Evolutionary conservation across 2,113 vertebrate species (phyloP).

Genomic region (Piprites chloris): DNA sequence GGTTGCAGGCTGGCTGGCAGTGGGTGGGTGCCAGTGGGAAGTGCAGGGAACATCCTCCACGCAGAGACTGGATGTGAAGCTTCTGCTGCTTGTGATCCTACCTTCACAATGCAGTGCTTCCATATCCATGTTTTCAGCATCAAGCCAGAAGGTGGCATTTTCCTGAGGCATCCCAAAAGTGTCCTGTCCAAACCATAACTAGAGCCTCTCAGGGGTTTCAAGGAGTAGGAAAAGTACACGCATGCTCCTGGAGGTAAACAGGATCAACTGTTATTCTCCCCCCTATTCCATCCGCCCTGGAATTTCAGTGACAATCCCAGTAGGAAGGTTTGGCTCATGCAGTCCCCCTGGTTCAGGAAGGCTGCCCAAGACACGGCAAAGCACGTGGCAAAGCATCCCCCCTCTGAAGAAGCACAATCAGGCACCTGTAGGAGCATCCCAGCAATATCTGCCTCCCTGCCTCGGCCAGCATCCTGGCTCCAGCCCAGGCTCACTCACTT

Average conservation of each 20-base stretch:
- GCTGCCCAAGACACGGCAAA: background rate
- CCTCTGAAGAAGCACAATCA: background rate
- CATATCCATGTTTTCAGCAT: background rate
- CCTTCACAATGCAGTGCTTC: background rate
- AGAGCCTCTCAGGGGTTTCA: background rate
- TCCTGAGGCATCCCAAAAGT: background rate
- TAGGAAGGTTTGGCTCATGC: background rate
- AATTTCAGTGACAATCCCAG: background rate
- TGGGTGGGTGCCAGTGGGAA: background rate
- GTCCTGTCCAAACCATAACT: background rate
- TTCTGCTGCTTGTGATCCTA: background rate
- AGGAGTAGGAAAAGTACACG: background rate
- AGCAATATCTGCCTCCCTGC: background rate
- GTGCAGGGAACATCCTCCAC: background rate
- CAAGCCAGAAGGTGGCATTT: background rate
- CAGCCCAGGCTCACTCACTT: background rate
- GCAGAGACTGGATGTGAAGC: fast-evolving
- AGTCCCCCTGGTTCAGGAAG: background rate
- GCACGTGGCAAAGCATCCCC: fast-evolving
- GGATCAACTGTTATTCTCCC: background rate
- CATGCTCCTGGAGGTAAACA: background rate
- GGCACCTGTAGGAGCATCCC: background rate
- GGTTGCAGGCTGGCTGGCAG: background rate
- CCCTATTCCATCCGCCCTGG: background rate
- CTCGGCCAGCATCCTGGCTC: background rate